These are phyloP conservation scores for Bombycilla garrulus DNA, from an alignment of 2,113 vertebrate species.

Conservation along the genomic window DNA sequence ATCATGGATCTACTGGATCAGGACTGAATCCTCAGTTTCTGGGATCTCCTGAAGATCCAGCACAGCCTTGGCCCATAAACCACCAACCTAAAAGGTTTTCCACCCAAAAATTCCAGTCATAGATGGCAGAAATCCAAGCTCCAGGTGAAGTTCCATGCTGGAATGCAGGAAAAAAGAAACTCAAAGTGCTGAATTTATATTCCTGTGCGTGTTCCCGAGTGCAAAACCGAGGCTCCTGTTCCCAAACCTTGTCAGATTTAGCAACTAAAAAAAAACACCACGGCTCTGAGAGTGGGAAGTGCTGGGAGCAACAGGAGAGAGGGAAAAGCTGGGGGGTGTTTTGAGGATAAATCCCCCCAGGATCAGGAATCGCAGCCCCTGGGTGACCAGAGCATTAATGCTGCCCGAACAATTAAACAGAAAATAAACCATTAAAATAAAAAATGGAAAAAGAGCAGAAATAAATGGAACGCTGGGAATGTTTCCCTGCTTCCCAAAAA, in stretches of 20 bases:
- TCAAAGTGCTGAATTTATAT: background rate
- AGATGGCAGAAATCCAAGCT: background rate
- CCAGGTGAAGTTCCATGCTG: background rate
- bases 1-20: fast-evolving
- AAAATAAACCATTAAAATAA: background rate
- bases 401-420: background rate
- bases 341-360: background rate
- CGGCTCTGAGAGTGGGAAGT: background rate
- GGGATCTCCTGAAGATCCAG: background rate
- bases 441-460: background rate
- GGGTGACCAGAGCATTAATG: background rate
- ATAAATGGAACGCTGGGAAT: background rate
- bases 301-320: background rate
- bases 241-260: background rate
- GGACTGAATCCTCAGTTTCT: background rate
- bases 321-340: background rate
- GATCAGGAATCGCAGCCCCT: background rate
- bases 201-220: background rate
- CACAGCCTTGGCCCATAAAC: background rate
- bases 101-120: background rate
- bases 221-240: background rate
- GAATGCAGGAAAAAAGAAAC: background rate
- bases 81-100: background rate
- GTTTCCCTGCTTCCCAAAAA: background rate
- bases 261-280: slow-evolving; percentile 4